Conservation (phyloP, 2,113 vertebrate genomes). For the Raja brachyura region DNA sequence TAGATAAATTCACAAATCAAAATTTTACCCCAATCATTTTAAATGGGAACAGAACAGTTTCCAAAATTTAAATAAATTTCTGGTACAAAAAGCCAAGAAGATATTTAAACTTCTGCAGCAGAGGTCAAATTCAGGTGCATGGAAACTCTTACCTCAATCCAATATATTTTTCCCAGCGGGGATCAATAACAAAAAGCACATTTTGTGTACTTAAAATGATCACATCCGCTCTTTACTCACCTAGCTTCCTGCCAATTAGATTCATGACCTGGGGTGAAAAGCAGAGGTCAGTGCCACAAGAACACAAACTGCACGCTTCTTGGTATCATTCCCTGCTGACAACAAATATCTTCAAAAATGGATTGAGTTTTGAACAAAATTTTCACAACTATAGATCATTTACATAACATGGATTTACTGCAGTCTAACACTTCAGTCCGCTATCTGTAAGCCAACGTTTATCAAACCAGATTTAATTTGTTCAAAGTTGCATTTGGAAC, state of each 20-base stretch:
- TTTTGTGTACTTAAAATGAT: slow-evolving; percentile 38
- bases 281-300: slow-evolving; percentile 38
- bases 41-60: not conserved
- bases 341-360: slow-evolving; percentile 39
- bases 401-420: not conserved
- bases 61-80: not conserved
- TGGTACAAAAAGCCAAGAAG: not conserved
- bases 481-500: not conserved
- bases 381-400: slow-evolving; percentile 27
- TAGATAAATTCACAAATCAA: not conserved
- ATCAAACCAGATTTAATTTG: not conserved
- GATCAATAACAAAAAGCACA: slow-evolving; percentile 38
- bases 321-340: slow-evolving; percentile 39
- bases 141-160: slow-evolving; percentile 33
- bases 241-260: slow-evolving; percentile 38
- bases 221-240: slow-evolving; percentile 38
- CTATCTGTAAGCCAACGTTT: not conserved
- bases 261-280: slow-evolving; percentile 38
- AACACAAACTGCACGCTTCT: slow-evolving; percentile 39
- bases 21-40: not conserved
- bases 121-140: slow-evolving; percentile 22
- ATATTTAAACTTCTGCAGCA: slow-evolving; percentile 13
- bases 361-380: slow-evolving; percentile 35
- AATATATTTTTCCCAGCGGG: slow-evolving; percentile 38
- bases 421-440: not conserved